Percentiles rank a stretch among this genome's conserved stretches.
phyloP scores from a whole-genome alignment of 2,797 vertebrate genomes.

The Halcyon chelicuti region DNA sequence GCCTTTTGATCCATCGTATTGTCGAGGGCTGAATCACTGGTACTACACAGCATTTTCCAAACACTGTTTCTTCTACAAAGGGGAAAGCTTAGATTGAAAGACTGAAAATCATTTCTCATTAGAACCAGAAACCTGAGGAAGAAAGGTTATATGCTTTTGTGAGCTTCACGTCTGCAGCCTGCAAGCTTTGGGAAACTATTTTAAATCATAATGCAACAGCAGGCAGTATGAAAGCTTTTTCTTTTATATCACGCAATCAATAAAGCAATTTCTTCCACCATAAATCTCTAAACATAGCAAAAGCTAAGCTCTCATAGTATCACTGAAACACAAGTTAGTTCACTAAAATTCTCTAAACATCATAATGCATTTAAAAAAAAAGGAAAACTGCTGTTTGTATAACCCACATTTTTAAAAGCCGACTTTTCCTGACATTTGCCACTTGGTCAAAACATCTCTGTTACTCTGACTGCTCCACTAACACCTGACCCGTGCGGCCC shows the following conservation, averaged over 20 bases:
- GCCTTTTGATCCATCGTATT: slow-evolving; percentile 31
- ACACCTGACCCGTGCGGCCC: neutral
- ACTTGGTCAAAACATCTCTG: neutral
- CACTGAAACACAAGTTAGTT: neutral
- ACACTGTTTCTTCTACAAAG: slow-evolving; percentile 32
- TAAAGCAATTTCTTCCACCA: slow-evolving; percentile 28
- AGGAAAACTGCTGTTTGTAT: neutral
- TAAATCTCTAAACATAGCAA: neutral
- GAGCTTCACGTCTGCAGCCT: neutral
- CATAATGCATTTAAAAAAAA: neutral
- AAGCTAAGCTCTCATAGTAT: neutral
- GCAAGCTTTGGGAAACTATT: slow-evolving; percentile 46
- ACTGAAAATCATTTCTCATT: slow-evolving; percentile 44
- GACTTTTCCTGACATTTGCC: neutral
- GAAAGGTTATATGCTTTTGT: slow-evolving; percentile 32
- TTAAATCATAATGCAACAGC: slow-evolving; percentile 34
- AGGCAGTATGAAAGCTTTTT: slow-evolving; percentile 16
- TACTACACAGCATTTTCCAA: slow-evolving; percentile 17
- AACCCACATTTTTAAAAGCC: neutral
- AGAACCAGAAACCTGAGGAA: slow-evolving; percentile 57
- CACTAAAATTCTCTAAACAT: neutral
- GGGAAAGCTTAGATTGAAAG: neutral
- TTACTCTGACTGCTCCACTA: neutral
- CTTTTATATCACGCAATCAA: slow-evolving; percentile 41
- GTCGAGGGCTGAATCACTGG: slow-evolving; percentile 18